Conservation (phyloP, 2,888 invertebrate genomes). For the Ctenicera cuprea region DNA sequence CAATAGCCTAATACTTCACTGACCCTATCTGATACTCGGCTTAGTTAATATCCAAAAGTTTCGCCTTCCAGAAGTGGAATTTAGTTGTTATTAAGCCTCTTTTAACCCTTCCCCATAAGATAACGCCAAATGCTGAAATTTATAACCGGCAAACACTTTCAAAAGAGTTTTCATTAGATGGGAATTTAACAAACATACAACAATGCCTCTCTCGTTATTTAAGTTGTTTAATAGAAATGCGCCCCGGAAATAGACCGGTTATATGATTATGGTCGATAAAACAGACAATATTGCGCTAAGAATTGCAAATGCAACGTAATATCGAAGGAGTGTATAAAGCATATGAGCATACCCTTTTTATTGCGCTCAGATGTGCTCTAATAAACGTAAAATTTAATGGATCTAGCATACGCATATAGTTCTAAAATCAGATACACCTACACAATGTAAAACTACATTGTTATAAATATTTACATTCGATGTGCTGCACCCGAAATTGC, state of each 20-base stretch:
- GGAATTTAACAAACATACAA: too few species aligned
- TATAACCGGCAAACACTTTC: constrained; percentile 6
- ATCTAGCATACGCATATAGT: constrained; percentile 38
- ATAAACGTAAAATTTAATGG: constrained; percentile 48
- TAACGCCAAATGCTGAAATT: constrained; percentile 33
- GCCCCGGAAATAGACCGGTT: not conserved
- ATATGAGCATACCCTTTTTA: constrained; percentile 35
- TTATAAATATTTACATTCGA: constrained; percentile 35
- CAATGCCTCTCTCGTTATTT: too few species aligned
- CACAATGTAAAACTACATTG: constrained; percentile 32
- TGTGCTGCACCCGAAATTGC: constrained; percentile 7
- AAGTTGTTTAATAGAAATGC: not conserved
- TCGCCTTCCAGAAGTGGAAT: constrained; percentile 47
- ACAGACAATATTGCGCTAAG: constrained; percentile 1
- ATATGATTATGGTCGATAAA: constrained; percentile 34
- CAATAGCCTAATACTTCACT: constrained; percentile 62
- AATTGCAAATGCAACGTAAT: constrained; percentile 14
- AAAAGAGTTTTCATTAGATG: not conserved
- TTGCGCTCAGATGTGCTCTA: constrained; percentile 32
- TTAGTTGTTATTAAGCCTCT: constrained; percentile 45
- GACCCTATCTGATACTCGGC: constrained; percentile 59
- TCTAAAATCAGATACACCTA: constrained; percentile 45
- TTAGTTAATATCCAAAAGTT: constrained; percentile 60
- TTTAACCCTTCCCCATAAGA: constrained; percentile 29
- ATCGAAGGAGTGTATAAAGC: constrained; percentile 25